Conservation (phyloP, 1,140 invertebrate genomes). For the Lepidurus arcticus region DNA sequence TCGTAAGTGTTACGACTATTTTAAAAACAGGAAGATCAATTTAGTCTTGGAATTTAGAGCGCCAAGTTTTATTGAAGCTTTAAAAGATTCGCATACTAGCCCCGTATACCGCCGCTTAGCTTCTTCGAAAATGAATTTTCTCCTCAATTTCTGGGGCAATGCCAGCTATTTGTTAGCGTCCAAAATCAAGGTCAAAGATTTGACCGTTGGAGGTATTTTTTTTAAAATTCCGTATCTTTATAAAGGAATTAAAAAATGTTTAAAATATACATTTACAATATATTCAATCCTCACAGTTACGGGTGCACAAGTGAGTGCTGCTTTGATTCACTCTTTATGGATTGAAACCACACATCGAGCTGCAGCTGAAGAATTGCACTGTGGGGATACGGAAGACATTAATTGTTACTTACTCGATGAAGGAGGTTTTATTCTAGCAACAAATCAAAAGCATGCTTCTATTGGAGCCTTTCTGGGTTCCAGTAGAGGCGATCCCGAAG, state of each 20-base stretch:
- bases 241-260: background rate
- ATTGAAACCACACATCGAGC: background rate
- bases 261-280: background rate
- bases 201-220: constrained; percentile 27
- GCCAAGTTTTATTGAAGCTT: constrained; percentile 13
- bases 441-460: constrained; percentile 24
- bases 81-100: constrained; percentile 22
- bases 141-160: background rate
- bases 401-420: constrained; percentile 30
- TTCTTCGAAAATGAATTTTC: background rate
- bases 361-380: constrained; percentile 4
- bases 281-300: background rate
- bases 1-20: constrained; percentile 1
- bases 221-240: background rate
- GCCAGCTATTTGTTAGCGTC: constrained; percentile 23
- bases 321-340: constrained; percentile 20
- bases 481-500: constrained; percentile 27
- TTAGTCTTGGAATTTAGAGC: background rate
- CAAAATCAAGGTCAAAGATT: constrained; percentile 26
- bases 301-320: constrained; percentile 23
- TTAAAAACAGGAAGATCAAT: background rate
- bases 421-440: constrained; percentile 29
- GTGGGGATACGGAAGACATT: background rate
- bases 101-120: constrained; percentile 19
- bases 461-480: constrained; percentile 32